Evolutionary conservation across 1,140 invertebrate species (phyloP).

Genomic region (Araneus ventricosus): DNA sequence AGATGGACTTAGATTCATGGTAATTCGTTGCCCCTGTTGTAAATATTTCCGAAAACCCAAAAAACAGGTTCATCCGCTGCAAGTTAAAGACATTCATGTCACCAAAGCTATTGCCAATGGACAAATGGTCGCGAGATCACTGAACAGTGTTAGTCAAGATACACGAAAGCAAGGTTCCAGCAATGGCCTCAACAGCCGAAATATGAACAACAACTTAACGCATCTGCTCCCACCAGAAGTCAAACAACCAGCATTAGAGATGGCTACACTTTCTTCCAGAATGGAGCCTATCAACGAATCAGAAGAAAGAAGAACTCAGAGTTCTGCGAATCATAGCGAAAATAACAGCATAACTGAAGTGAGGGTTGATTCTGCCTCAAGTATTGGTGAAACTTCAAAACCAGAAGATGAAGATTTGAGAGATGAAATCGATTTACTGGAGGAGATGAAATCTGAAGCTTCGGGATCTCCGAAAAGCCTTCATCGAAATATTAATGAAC

Average conservation of each 20-base stretch:
- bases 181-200: background rate
- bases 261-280: background rate
- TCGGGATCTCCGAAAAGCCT: constrained; percentile 45
- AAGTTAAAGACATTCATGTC: background rate
- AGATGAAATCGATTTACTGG: constrained; percentile 65
- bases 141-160: background rate
- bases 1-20: constrained; percentile 51
- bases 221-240: background rate
- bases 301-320: background rate
- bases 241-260: background rate
- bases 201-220: background rate
- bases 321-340: background rate
- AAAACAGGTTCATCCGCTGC: constrained; percentile 54
- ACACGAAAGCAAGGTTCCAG: constrained; percentile 15
- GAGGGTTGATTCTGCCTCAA: constrained; percentile 3
- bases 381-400: background rate
- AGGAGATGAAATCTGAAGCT: constrained; percentile 60
- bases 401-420: constrained; percentile 58
- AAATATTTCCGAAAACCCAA: constrained; percentile 18
- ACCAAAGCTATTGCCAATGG: constrained; percentile 28
- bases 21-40: constrained; percentile 15
- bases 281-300: constrained; percentile 65
- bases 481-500: constrained; percentile 64
- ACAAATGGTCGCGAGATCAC: background rate
- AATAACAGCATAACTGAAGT: constrained; percentile 1